Base-by-base conservation (phyloP, 2,888 invertebrate species). In the Nemotelus pantherinus region DNA sequence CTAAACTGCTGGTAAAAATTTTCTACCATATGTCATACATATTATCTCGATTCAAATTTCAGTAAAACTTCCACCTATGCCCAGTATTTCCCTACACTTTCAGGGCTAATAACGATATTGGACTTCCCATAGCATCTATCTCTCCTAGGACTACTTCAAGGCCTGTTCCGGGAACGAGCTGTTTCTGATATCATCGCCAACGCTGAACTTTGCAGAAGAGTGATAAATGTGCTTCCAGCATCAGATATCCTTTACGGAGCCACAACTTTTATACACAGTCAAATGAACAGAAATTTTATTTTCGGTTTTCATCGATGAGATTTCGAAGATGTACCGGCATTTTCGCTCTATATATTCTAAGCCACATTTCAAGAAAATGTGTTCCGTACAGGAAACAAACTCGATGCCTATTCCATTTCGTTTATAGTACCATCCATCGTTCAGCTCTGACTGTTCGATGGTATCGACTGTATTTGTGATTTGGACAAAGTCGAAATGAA, bases 171-270 rank as follows among this genome's bases (percentile, higher is more conserved):
- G 25, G 25, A 25, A 25, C 25, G 25, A 25, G 25, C 25, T 25
- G 1, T 70, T 70, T 55, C 70, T 70, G 70, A 41, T 55, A 70
- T 9, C 55, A 6, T n/a, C 39, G 50, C 25, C 53, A 25, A 25
- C 25, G 25, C 25, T 25, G 1, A 25, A 25, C 25, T 25, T 25
- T 25, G 45, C 10, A 41, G n/a, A 53, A 55, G 41, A 65, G 76
- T 76, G 76, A 76, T 76, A 76, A 65, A 76, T 76, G 76, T 65
- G 65, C 65, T 76, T 41, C 76, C 53, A 55, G 76, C 76, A 65
- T 76, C 55, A 76, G 76, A 76, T 76, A 76, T 53, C 65, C 43
- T 65, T 53, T 44, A 10, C 7, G 65, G 44, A 25, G 25, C 25
- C 25, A 25, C 65, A 53, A 53, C 53, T 43, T 64, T 44, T 25